Base-by-base conservation (phyloP, 64 coral and sea anemone species). In the Porites lutea region DNA sequence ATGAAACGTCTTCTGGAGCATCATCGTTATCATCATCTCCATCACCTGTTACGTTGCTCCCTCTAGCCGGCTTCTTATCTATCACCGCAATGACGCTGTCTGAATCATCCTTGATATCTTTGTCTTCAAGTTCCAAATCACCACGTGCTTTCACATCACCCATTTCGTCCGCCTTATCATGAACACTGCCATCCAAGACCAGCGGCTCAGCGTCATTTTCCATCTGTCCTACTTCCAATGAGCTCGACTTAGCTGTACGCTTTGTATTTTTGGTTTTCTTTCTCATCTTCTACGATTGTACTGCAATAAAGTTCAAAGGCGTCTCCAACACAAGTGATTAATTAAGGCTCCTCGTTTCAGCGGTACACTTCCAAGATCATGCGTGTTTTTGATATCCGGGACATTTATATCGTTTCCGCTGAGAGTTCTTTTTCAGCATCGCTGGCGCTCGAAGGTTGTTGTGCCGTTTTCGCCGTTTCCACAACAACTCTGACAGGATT, bases 1-100 rank as follows among this genome's bases (percentile, higher is more conserved):
- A 95, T 22, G 96, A 95, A 52, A 98, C 45, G 43, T 89, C 87
- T 19, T 77, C 93, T 59, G 96, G 96, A 9, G 60, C 81, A 93
- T 93, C 96, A 73, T 89, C 81, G 2, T 82, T 87, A 3, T 76
- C 37, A 48, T 74, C 68, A 16, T 59, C 78, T 11, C 16, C 80
- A 48, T 74, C 68, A 16, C 48, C 78, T 13, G 15, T 71, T 19
- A 14, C 18, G 7, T 72, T 78, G 11, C 51, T 50, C n/a, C 11
- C 11, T 3, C 63, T 44, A 18, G 8, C 19, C 3, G 27, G 49
- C 21, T 44, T 73, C 55, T 48, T 47, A 21, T 75, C 52, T n/a
- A 74, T 49, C 3, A 70, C 71, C 46, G 77, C 65, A 74, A 48
- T 73, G 6, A 58, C 49, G n/a, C 48, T 45, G 6, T 74, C 78